phyloP scores from a whole-genome alignment of 2,113 vertebrate species.

The Cettia cetti region DNA sequence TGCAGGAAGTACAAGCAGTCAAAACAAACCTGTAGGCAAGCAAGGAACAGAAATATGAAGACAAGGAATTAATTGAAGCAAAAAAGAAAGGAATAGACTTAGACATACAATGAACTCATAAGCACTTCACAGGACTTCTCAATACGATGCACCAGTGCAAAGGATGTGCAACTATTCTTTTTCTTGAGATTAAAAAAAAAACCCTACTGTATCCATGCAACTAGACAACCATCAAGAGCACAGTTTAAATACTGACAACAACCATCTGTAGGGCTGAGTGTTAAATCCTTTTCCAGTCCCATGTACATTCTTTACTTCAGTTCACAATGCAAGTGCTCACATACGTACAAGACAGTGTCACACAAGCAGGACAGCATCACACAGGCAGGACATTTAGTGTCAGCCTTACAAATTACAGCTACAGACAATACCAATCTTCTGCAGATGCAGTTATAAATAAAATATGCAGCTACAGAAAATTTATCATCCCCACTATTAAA shows the following conservation, averaged over 20 bases:
- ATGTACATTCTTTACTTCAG: fast-evolving
- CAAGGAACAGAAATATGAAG: conserved; percentile 78
- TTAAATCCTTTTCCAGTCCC: neutral
- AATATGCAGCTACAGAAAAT: neutral
- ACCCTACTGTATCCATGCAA: neutral
- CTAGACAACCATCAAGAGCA: neutral
- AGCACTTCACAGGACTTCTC: neutral
- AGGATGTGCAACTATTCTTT: neutral
- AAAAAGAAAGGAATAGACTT: neutral
- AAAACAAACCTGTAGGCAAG: conserved; percentile 80
- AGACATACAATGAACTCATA: neutral
- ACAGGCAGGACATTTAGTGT: neutral
- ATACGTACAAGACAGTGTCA: neutral
- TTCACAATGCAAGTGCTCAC: neutral
- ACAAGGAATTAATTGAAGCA: conserved; percentile 75
- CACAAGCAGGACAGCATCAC: neutral
- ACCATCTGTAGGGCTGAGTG: neutral
- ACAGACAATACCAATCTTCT: neutral
- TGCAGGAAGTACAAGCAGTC: conserved; percentile 73
- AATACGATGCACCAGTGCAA: neutral
- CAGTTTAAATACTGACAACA: neutral
- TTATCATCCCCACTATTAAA: neutral
- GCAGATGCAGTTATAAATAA: neutral
- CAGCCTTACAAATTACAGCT: neutral
- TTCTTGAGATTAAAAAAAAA: neutral